phyloP scores from a whole-genome alignment of 2,888 invertebrate genomes.

The Agrilus cyanescens region DNA sequence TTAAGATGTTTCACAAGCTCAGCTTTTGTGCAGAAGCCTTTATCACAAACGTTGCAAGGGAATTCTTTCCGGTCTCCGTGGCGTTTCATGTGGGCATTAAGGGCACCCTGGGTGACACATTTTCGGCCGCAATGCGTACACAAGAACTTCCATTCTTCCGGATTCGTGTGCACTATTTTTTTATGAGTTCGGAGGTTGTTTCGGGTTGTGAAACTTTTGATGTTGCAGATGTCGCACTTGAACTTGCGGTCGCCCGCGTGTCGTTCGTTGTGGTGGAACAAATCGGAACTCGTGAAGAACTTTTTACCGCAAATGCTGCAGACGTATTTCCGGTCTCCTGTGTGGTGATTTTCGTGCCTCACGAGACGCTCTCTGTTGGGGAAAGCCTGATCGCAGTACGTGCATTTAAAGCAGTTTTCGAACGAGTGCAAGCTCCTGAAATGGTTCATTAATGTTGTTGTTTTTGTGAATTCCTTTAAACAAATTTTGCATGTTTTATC shows the following conservation, averaged over 20 bases:
- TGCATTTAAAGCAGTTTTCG: too few species aligned
- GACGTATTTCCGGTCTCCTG: neutral
- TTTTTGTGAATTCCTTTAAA: too few species aligned
- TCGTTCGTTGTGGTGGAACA: neutral
- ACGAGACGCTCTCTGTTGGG: too few species aligned
- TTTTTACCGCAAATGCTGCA: slow-evolving; percentile 5
- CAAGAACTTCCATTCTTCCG: slow-evolving; percentile 3
- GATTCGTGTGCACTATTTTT: slow-evolving; percentile 3
- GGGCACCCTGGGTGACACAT: slow-evolving; percentile 1
- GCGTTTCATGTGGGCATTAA: slow-evolving; percentile 3
- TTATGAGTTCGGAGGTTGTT: slow-evolving; percentile 2
- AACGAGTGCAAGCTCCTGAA: too few species aligned
- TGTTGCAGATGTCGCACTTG: slow-evolving; percentile 1
- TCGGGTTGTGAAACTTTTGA: slow-evolving; percentile 1
- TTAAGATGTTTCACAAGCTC: slow-evolving; percentile 2
- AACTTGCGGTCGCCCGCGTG: slow-evolving; percentile 1
- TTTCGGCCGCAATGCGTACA: slow-evolving; percentile 1
- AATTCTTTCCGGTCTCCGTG: slow-evolving; percentile 4
- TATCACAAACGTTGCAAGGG: slow-evolving; percentile 2
- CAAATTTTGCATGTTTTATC: too few species aligned
- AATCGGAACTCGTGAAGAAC: slow-evolving; percentile 2
- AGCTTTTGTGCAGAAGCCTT: slow-evolving; percentile 6
- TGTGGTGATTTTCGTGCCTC: too few species aligned
- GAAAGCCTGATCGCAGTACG: too few species aligned
- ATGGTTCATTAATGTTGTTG: too few species aligned